Evolutionary conservation across 2,797 vertebrate species (phyloP).

Genomic region (Muscicapa comitata): DNA sequence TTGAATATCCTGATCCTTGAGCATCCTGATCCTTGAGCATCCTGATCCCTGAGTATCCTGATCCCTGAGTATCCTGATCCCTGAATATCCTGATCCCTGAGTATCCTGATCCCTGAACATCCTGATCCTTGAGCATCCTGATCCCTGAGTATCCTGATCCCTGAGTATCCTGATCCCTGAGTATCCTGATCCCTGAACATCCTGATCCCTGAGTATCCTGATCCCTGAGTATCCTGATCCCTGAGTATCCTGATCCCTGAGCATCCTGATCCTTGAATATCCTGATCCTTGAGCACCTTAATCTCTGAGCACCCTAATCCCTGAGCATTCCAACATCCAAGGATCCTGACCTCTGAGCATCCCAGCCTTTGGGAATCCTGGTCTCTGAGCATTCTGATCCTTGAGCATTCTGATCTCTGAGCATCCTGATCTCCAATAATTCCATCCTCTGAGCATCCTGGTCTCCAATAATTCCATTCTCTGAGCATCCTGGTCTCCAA

Average conservation of each 20-base stretch:
- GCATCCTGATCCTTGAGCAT: fast-evolving
- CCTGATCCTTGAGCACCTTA: fast-evolving
- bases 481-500: fast-evolving
- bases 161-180: fast-evolving
- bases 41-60: fast-evolving
- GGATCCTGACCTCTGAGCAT: fast-evolving
- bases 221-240: fast-evolving
- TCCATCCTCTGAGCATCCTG: fast-evolving
- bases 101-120: fast-evolving
- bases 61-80: fast-evolving
- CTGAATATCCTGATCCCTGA: fast-evolving
- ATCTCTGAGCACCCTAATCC: fast-evolving
- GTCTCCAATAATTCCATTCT: too few relatives aligned
- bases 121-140: fast-evolving
- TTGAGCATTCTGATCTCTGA: background rate
- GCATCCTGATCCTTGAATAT: fast-evolving
- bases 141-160: fast-evolving
- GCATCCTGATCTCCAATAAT: too few relatives aligned
- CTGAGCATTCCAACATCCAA: too few relatives aligned
- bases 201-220: too few relatives aligned
- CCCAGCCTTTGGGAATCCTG: too few relatives aligned
- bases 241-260: fast-evolving
- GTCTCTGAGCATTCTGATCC: too few relatives aligned
- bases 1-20: fast-evolving
- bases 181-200: too few relatives aligned